Conservation (phyloP, 2,113 vertebrate species). For the Puma concolor region DNA sequence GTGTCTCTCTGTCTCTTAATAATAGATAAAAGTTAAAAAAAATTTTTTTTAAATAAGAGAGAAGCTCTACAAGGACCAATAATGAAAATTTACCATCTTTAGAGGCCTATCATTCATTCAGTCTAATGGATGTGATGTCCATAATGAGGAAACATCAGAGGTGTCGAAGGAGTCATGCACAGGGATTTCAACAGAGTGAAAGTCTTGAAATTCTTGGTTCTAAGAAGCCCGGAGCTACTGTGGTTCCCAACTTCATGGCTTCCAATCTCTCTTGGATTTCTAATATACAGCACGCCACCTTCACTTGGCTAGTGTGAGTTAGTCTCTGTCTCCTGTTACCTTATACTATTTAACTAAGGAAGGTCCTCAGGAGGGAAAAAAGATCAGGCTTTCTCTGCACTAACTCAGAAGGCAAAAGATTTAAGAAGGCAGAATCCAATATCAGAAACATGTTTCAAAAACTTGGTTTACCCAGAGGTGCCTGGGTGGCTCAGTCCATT, state of each 20-base stretch:
- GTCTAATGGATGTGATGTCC: no score
- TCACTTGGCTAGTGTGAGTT: neutral
- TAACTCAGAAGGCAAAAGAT: neutral
- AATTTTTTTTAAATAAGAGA: neutral
- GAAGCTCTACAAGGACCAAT: neutral
- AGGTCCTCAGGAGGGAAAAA: neutral
- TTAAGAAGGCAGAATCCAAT: neutral
- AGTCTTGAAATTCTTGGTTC: neutral
- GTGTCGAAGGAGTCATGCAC: accelerated
- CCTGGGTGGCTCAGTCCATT: no score
- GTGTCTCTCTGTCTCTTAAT: no score
- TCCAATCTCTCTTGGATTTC: neutral
- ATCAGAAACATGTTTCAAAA: neutral
- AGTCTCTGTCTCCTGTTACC: neutral
- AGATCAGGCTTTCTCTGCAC: neutral
- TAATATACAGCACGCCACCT: neutral
- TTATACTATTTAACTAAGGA: neutral
- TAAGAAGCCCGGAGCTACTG: neutral
- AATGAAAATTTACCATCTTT: neutral
- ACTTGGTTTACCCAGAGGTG: neutral
- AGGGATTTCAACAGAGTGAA: neutral
- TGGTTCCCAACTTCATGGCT: no score
- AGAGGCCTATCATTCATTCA: neutral
- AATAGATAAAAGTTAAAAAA: no score
- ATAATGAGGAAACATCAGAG: neutral